Percentiles rank a stretch among this genome's conserved stretches.
Evolutionary conservation across 2,797 vertebrate genomes (phyloP).

Genomic region (Peromyscus aztecus): DNA sequence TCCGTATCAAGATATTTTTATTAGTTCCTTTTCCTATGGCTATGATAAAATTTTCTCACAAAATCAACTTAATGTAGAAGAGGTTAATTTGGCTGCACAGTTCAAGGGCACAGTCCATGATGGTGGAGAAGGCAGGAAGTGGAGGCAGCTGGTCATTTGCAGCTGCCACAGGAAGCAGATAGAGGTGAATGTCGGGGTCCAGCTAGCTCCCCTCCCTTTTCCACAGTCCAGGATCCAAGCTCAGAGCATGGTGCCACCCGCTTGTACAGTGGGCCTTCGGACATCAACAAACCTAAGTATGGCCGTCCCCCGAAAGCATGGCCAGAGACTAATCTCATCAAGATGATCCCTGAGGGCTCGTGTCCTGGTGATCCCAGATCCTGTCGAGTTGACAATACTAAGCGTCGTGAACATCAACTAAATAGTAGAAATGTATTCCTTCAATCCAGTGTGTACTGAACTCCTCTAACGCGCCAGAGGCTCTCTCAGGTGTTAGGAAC

Average conservation of each 20-base stretch:
- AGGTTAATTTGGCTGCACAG: not conserved
- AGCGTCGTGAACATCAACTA: not conserved
- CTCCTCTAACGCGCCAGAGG: not conserved
- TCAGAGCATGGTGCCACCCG: too few relatives aligned
- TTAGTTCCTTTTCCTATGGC: not conserved
- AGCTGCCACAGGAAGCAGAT: too few relatives aligned
- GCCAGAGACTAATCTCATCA: not conserved
- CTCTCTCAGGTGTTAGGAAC: not conserved
- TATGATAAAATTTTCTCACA: not conserved
- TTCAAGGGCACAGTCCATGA: not conserved
- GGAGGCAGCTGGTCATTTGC: too few relatives aligned
- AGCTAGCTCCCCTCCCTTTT: not conserved
- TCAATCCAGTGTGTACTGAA: not conserved
- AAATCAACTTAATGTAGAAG: not conserved
- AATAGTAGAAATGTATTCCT: not conserved
- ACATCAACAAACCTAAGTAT: not conserved
- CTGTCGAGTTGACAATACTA: not conserved
- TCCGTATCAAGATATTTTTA: not conserved
- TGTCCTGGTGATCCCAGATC: not conserved
- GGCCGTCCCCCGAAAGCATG: not conserved
- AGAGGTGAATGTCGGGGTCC: not conserved
- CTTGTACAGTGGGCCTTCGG: not conserved
- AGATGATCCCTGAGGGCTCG: not conserved
- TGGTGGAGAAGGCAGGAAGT: not conserved
- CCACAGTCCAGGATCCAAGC: not conserved